Conservation (phyloP, 2,113 vertebrate species). For the Corydoras sp. region DNA sequence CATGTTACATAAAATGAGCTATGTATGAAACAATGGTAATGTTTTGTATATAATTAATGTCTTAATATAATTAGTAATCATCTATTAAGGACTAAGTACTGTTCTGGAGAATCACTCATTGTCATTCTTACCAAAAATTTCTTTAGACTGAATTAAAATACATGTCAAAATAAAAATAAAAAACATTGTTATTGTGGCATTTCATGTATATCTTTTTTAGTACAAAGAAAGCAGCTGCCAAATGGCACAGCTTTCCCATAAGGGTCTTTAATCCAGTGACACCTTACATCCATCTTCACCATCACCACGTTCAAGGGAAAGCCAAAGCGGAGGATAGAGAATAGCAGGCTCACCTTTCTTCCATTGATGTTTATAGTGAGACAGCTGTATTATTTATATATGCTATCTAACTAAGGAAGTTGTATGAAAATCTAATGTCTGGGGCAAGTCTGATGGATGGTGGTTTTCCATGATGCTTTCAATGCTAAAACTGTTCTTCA, state of each 20-base stretch:
- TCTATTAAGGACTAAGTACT: too few relatives aligned
- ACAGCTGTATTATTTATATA: slow-evolving; percentile 34
- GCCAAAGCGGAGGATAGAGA: slow-evolving; percentile 36
- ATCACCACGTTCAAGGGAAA: slow-evolving; percentile 61
- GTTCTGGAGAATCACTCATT: too few relatives aligned
- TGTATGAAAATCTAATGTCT: slow-evolving; percentile 29
- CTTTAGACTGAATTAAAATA: too few relatives aligned
- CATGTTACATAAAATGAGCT: too few relatives aligned
- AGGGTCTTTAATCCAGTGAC: slow-evolving; percentile 72
- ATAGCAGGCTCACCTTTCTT: slow-evolving; percentile 19
- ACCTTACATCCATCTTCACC: slow-evolving; percentile 73
- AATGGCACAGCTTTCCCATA: slow-evolving; percentile 65
- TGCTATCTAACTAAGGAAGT: slow-evolving; percentile 19
- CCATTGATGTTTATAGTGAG: slow-evolving; percentile 27
- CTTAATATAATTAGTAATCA: too few relatives aligned
- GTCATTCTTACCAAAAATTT: too few relatives aligned
- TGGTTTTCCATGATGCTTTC: slow-evolving; percentile 18
- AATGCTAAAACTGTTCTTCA: slow-evolving; percentile 28
- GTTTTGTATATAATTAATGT: too few relatives aligned
- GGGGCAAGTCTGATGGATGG: slow-evolving; percentile 24
- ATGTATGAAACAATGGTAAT: too few relatives aligned
- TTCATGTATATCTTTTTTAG: slow-evolving; percentile 59
- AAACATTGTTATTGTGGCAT: slow-evolving; percentile 63
- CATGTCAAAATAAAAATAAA: background rate
- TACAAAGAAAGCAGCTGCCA: slow-evolving; percentile 66